Base-by-base conservation (phyloP, 2,797 vertebrate species). In the Philypnodon macrostomus region DNA sequence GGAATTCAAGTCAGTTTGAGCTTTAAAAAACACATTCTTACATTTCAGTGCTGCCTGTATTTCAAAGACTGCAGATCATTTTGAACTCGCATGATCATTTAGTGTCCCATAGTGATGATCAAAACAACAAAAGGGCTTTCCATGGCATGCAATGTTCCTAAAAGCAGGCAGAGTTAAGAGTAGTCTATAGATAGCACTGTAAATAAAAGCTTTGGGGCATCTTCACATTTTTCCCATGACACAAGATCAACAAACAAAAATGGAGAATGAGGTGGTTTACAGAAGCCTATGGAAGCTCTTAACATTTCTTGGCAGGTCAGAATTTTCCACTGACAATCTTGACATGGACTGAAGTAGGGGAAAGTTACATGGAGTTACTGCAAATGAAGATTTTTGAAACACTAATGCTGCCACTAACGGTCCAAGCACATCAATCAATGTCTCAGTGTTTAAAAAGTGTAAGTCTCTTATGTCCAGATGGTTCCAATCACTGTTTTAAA, bases 271-370 rank as follows among this genome's bases (percentile, higher is more conserved):
- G 14, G 19, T 54, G 8, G 26, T 67, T 59, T 48, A 14, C 36
- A 29, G 12, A 6, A 62, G 27, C 24, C 59, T 57, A 49, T 63
- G 52, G 41, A 57, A 36, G 26, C 30, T 29, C 12, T 58, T 15
- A 7, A 15, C 23, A 59, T 59, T 57, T 7, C 37, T 53, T 15
- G 21, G 5, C 35, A 39, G 73, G 75, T 80, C 70, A 59, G 0
- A 11, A 24, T 66, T 76, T 80, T 80, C 75, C 83, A 64, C 34
- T 64, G 47, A 40, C 27, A 29, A 12, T 49, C 19, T 18, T 9
- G 3, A 29, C 49, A 49, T 2, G 24, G 16, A 16, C 51, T 46
- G 0, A 42, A 47, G n/a, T 39, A 42, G 53, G 64, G 46, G 16
- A 36, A 13, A n/a, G 16, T 21, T 38, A 55, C 19, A 51, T 35